Base-by-base conservation (phyloP, 2,888 invertebrate species). In the Perdita meconis region DNA sequence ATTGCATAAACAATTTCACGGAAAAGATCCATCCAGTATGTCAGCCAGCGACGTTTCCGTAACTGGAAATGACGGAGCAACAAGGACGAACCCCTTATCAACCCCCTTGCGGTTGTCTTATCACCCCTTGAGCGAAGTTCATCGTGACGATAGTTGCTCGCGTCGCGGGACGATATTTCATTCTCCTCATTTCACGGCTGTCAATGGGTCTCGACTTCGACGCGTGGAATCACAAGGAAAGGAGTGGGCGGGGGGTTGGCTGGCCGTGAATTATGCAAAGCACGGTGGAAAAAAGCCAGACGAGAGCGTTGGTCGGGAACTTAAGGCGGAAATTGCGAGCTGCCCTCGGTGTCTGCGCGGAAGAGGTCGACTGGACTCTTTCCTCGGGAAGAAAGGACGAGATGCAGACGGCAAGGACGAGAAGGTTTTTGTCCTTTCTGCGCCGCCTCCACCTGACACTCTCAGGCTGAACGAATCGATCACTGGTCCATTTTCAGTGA, bases 201-300 rank as follows among this genome's bases (percentile, higher is more conserved):
- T 65, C 65, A 69, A 75, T 75, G 78, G 34, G 47, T 6, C 42
- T 4, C 16, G 75, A 66, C 36, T 75, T 69, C 69, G 56, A 69
- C 66, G 50, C 34, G 10, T 34, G 57, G 42, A 42, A 10, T 51
- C 16, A 24, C 13, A 44, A 38, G 8, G 53, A 19, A 24, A 24
- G 26, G 38, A 30, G 47, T 12, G 8, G 53, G 30, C 42, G 24
- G 26, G 38, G 38, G 47, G 16, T n/a, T 30, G 47, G 50, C 6
- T 44, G 60, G 68, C 65, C 51, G 66, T 71, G 76, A 71, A 78
- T 78, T 78, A 76, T 71, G 78, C 57, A 76, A 67, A 78, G 63
- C 76, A 63, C 57, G 61, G 26, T 5, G 24, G 12, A 64, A 55
- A 67, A 61, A 56, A 51, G 24, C 2, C 10, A 22, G 42, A n/a